Conservation (phyloP, 1,140 invertebrate species). For the Neomicropteryx cornuta region DNA sequence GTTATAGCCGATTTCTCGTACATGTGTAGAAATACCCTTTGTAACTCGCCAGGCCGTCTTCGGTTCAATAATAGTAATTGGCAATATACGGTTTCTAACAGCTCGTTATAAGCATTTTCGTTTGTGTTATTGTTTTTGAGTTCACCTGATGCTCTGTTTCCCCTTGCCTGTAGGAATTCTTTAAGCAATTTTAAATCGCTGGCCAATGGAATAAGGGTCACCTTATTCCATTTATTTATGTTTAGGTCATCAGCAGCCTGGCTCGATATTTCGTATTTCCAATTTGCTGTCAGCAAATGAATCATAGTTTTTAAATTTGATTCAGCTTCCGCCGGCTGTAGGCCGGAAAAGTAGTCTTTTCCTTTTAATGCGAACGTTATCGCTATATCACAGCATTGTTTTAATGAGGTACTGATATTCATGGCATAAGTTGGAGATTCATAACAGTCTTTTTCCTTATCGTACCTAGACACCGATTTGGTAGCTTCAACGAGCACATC, state of each 20-base stretch:
- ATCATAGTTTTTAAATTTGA: constrained; percentile 20
- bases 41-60: constrained; percentile 11
- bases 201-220: constrained; percentile 16
- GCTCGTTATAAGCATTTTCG: constrained; percentile 3
- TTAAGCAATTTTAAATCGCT: constrained; percentile 15
- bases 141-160: not conserved
- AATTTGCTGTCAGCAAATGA: constrained; percentile 18
- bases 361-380: constrained; percentile 9
- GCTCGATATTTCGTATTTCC: constrained; percentile 22
- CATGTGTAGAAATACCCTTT: constrained; percentile 6
- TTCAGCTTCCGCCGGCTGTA: constrained; percentile 13
- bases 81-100: constrained; percentile 13
- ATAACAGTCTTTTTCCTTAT: constrained; percentile 9
- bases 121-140: not conserved
- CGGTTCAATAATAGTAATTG: constrained; percentile 12
- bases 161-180: constrained; percentile 8
- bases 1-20: not conserved
- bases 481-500: constrained; percentile 11
- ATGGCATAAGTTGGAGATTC: constrained; percentile 12
- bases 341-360: not conserved
- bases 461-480: constrained; percentile 11
- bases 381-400: constrained; percentile 14
- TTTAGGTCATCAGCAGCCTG: constrained; percentile 15
- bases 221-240: constrained; percentile 16
- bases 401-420: constrained; percentile 14